A percentile compares a stretch with the other conserved stretches of the same genome.
Conservation (phyloP, 1,140 invertebrate species). For the Camponotus floridanus region DNA sequence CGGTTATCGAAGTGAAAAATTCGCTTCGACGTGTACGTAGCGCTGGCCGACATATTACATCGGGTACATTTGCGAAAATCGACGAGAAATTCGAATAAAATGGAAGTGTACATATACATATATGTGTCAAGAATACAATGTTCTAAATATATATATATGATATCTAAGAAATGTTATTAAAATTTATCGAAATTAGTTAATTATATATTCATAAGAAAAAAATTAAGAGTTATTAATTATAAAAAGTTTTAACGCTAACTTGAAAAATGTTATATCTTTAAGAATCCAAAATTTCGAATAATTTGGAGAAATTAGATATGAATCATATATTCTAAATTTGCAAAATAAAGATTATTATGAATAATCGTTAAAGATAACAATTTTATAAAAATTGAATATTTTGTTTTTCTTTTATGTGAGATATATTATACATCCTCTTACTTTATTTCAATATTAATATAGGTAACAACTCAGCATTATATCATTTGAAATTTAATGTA, state of each 20-base stretch:
- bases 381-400: constrained; percentile 16
- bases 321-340: constrained; percentile 2
- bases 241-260: neutral
- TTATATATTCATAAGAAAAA: neutral
- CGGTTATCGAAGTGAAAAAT: constrained; percentile 2
- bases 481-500: constrained; percentile 7
- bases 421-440: neutral
- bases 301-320: neutral
- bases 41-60: neutral
- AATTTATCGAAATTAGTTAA: constrained; percentile 9
- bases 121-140: neutral
- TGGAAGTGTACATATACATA: neutral
- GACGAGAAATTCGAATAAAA: neutral
- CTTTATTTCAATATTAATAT: neutral
- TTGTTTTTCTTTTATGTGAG: neutral
- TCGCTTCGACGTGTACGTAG: neutral
- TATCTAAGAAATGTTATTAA: neutral
- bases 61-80: neutral
- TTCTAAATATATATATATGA: neutral
- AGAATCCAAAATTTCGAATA: neutral
- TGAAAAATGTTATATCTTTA: neutral
- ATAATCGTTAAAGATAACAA: constrained; percentile 8
- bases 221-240: neutral
- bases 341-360: neutral
- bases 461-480: neutral